Conservation (phyloP, 2,113 vertebrate genomes). For the Sclerurus mexicanus region DNA sequence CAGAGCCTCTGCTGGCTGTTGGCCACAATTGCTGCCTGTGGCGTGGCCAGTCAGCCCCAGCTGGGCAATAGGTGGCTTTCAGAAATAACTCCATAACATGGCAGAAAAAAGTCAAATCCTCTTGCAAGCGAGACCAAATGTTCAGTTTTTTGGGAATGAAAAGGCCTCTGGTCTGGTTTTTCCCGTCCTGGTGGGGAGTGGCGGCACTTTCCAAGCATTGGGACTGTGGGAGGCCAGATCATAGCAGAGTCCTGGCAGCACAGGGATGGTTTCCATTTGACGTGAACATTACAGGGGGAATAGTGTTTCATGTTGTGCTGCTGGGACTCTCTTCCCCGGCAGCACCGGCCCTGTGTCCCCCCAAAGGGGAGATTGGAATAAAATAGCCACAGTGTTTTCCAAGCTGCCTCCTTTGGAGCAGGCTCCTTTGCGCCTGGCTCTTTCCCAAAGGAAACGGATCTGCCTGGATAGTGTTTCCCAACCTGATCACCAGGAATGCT, state of each 20-base stretch:
- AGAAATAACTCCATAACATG: not conserved
- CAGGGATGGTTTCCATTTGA: not conserved
- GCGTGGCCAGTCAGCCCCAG: not conserved
- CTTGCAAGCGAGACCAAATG: not conserved
- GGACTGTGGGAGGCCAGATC: not conserved
- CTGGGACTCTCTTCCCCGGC: not conserved
- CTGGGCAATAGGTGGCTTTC: slow-evolving; percentile 15
- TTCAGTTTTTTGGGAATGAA: not conserved
- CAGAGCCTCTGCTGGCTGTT: not conserved
- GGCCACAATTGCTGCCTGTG: not conserved
- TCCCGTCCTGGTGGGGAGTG: not conserved
- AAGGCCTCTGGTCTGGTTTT: not conserved
- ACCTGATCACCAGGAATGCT: slow-evolving; percentile 33
- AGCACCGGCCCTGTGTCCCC: not conserved
- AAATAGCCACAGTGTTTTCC: slow-evolving; percentile 16
- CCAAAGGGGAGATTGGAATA: not conserved
- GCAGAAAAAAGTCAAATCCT: not conserved
- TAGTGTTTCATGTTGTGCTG: not conserved
- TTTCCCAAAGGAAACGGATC: slow-evolving; percentile 41
- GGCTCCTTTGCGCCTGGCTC: not conserved
- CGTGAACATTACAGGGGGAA: not conserved
- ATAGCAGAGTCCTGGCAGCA: not conserved
- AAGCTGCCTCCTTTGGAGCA: not conserved
- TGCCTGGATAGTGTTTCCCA: slow-evolving; percentile 41
- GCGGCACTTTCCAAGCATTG: not conserved